Base-by-base conservation (phyloP, 2,797 vertebrate genomes). In the Parotocinclus haroldoi region DNA sequence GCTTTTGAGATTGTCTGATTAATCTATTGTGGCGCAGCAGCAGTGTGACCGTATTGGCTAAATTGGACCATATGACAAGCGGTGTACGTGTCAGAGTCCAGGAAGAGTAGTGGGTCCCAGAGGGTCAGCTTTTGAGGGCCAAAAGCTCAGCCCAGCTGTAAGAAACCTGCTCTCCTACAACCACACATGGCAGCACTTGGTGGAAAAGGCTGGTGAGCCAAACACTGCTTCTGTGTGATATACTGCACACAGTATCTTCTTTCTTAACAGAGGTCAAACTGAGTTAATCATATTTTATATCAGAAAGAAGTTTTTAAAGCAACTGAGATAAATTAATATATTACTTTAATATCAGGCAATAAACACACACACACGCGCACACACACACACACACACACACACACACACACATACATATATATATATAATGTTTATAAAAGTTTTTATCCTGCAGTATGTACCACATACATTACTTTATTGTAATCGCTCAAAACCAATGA, bases 21-120 rank as follows among this genome's bases (percentile, higher is more conserved):
- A 77, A 71, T 76, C 61, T 71, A 71, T 75, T 76, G 78, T 71
- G 63, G 63, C 57, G 40, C 66, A 37, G 66, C 75, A 73, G 76
- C 68, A 73, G 66, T 73, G 74, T 76, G 74, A 76, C 73, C 66
- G 72, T 81, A 82, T 81, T 82, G 76, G 79, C 75, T 73, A 78
- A 77, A 80, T 78, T 81, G 76, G 73, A 75, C 74, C 72, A 73
- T 75, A 79, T 80, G 74, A 78, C 72, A 78, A 79, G 74, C 69
- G 72, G 76, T 82, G 77, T 78, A 75, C 64, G 66, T 79, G 77
- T 80, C 72, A 69, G 66, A 68, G 72, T 69, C 74, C 68, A 62
- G 53, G 60, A 75, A 71, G 75, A 78, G 70, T 76, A 71, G 71
- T 72, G 44, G 27, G 69, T 77, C 77, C 73, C 77, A 5, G 50